These are phyloP conservation scores for Synchiropus splendidus DNA, from an alignment of 2,113 vertebrate genomes.

Conservation along the genomic window DNA sequence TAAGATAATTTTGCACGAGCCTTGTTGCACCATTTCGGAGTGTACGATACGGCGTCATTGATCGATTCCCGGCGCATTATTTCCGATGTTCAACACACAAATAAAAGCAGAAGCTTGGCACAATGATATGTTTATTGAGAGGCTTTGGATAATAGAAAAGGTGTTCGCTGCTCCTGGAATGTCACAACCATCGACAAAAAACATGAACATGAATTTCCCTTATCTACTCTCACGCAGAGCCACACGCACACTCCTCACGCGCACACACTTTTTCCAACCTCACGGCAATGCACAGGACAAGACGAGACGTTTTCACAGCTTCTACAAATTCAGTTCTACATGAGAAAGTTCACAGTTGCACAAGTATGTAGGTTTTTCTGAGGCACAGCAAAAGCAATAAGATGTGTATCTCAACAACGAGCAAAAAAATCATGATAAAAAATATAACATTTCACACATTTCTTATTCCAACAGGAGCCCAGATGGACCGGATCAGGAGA, in stretches of 20 bases:
- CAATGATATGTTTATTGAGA: slow-evolving; percentile 72
- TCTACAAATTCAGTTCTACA: slow-evolving; percentile 49
- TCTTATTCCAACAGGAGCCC: slow-evolving; percentile 18
- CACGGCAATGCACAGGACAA: slow-evolving; percentile 52
- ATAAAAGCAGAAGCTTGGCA: slow-evolving; percentile 31
- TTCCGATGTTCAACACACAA: too few species aligned
- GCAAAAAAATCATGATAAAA: slow-evolving; percentile 24
- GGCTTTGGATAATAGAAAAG: slow-evolving; percentile 67
- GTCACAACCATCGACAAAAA: slow-evolving; percentile 57
- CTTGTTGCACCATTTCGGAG: too few species aligned
- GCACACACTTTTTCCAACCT: slow-evolving; percentile 17
- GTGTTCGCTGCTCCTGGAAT: slow-evolving; percentile 54
- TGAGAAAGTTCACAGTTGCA: slow-evolving; percentile 50
- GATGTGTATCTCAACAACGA: slow-evolving; percentile 32
- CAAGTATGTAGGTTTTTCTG: slow-evolving; percentile 33
- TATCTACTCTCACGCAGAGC: slow-evolving; percentile 14
- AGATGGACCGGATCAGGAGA: slow-evolving; percentile 38
- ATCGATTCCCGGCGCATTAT: too few species aligned
- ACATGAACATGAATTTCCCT: slow-evolving; percentile 39
- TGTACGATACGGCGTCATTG: too few species aligned
- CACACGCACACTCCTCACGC: slow-evolving; percentile 4
- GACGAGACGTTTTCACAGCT: slow-evolving; percentile 60
- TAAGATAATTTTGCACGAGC: too few species aligned
- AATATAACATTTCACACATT: slow-evolving; percentile 40
- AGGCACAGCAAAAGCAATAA: slow-evolving; percentile 58